phyloP scores from a whole-genome alignment of 2,797 vertebrate genomes.

The Oryzias dopingdopingensis region DNA sequence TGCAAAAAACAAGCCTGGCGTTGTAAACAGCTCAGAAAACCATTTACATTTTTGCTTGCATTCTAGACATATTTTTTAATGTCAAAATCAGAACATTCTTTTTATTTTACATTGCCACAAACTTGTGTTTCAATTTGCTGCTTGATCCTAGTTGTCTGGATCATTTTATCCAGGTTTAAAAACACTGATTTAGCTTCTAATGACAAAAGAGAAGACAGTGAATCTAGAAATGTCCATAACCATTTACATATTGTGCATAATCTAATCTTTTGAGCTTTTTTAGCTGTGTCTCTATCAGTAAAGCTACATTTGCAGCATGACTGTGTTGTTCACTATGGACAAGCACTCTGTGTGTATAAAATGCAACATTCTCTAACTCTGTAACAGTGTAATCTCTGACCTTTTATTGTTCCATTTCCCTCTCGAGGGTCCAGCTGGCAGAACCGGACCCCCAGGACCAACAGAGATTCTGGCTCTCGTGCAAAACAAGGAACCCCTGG shows the following conservation, averaged over 20 bases:
- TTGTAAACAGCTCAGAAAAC: too few species aligned
- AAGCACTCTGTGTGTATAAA: background rate
- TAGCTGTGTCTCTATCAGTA: constrained; percentile 51
- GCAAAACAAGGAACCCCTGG: constrained; percentile 55
- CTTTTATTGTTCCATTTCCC: constrained; percentile 13
- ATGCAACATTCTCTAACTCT: constrained; percentile 11
- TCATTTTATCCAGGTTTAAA: constrained; percentile 76
- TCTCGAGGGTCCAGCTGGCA: constrained; percentile 43
- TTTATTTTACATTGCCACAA: background rate
- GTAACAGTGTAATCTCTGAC: constrained; percentile 15
- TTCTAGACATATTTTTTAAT: too few species aligned
- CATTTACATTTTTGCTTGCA: too few species aligned
- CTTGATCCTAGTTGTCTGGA: constrained; percentile 31
- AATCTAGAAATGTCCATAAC: too few species aligned
- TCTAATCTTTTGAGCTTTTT: too few species aligned
- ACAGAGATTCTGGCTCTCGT: constrained; percentile 50
- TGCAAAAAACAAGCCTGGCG: too few species aligned
- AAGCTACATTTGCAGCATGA: background rate
- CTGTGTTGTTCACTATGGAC: background rate
- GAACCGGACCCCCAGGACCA: constrained; percentile 45
- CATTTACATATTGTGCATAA: too few species aligned
- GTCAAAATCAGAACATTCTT: background rate
- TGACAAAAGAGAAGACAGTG: too few species aligned
- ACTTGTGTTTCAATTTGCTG: constrained; percentile 2
- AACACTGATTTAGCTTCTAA: constrained; percentile 34